A percentile compares a stretch with the other conserved stretches of the same genome.
Conservation (phyloP, 2,113 vertebrate species). For the Podocnemis expansa region DNA sequence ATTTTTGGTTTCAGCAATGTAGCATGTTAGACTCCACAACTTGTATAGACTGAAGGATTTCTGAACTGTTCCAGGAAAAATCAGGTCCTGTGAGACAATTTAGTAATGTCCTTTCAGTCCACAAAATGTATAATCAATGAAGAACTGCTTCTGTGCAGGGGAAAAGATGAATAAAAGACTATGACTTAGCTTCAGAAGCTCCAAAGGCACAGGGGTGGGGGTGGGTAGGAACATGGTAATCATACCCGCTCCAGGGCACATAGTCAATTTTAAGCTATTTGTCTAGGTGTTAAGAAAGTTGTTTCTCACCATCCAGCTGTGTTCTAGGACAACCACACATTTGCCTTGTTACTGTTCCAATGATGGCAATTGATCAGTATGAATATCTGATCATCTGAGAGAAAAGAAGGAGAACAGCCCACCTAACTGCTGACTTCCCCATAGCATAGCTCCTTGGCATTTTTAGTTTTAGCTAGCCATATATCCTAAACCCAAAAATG, state of each 20-base stretch:
- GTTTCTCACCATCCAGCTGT: background rate
- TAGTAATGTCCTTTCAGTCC: background rate
- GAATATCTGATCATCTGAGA: background rate
- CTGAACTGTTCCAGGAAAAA: conserved; percentile 12
- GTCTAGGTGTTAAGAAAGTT: background rate
- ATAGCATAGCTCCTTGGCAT: background rate
- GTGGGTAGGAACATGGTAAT: background rate
- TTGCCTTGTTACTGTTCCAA: background rate
- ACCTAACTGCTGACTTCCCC: background rate
- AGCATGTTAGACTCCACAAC: background rate
- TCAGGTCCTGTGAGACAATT: background rate
- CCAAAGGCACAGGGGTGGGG: background rate
- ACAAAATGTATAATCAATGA: conserved; percentile 13
- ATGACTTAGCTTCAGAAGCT: background rate
- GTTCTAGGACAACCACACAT: background rate
- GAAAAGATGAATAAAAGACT: background rate
- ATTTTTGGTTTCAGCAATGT: background rate
- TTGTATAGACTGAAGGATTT: background rate
- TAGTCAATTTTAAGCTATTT: background rate
- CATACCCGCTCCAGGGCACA: background rate
- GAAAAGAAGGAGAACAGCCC: background rate
- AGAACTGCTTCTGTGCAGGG: background rate
- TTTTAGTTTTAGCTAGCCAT: background rate
- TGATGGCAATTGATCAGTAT: background rate
- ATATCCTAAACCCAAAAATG: background rate